Percentiles rank a stretch among this genome's conserved stretches.
These are phyloP conservation scores for Dicranocentrus wangi DNA, from an alignment of 2,888 invertebrate genomes.

Conservation along the genomic window DNA sequence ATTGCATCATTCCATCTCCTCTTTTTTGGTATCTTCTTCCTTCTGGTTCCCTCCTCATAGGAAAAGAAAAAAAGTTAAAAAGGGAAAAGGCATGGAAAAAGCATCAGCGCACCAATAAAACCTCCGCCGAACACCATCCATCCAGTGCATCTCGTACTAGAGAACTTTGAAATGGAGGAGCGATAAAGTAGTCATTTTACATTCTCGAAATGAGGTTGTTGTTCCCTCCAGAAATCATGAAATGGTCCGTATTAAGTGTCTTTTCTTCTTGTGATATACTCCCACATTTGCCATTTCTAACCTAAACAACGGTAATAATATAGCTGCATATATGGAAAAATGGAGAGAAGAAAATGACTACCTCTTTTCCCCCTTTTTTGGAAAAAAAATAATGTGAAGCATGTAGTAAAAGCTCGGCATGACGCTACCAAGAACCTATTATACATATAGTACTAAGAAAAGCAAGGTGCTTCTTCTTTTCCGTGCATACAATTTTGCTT, in stretches of 20 bases:
- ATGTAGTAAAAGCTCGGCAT: background rate
- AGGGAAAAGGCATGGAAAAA: background rate
- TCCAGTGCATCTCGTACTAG: too few species aligned
- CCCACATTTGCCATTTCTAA: background rate
- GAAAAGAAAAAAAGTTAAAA: background rate
- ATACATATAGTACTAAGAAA: background rate
- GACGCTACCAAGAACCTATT: background rate
- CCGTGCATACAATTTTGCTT: background rate
- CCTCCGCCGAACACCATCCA: too few species aligned
- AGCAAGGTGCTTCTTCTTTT: background rate
- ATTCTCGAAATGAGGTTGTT: slow-evolving; percentile 53
- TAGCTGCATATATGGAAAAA: too few species aligned
- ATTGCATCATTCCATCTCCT: background rate
- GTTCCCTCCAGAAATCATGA: slow-evolving; percentile 53
- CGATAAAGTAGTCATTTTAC: slow-evolving; percentile 42
- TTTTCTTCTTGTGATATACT: background rate
- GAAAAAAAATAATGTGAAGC: background rate
- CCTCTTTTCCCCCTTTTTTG: background rate
- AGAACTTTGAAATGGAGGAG: background rate
- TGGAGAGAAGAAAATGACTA: too few species aligned
- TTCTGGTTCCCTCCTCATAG: too few species aligned
- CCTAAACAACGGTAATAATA: too few species aligned
- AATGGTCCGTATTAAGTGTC: slow-evolving; percentile 52
- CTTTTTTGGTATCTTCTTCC: background rate
- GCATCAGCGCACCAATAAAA: too few species aligned